Evolutionary conservation across 2,113 vertebrate species (phyloP), one percentile per base, ranked within the genome.

Genomic region (Scatophagus argus): DNA sequence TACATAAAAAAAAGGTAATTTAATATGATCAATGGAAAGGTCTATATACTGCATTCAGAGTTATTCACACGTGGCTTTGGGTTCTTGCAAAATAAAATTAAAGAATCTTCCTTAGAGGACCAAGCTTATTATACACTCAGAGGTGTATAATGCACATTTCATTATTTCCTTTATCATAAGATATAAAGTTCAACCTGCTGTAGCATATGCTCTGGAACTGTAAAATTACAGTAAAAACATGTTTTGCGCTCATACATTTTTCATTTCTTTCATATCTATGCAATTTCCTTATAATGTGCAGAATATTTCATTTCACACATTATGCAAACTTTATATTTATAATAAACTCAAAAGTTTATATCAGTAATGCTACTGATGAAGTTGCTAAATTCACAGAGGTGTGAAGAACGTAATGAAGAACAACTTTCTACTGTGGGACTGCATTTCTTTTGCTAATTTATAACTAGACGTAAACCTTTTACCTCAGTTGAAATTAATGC

Each of bases 401-500:
- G 10, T 67, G 54, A 74, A 71, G 46, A 39, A 64, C 62, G 19
- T n/a, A 27, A 29, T 55, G 59, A 69, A 65, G 70, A 63, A 34
- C 14, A 52, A 41, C 56, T 31, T 47, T 61, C 23, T 17, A 4
- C 13, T 49, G 8, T 55, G 2, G 27, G n/a, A 32, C 67, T 65
- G 47, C 23, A 27, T 61, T 59, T 78, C 17, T 36, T 39, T 36
- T 78, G 32, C 46, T 78, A 59, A 75, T 60, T 65, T 36, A 19
- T 55, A 62, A 67, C 21, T 17, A 56, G 9, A 74, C 36, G 17
- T 47, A 14, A 75, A 71, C 47, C n/a, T 9, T 75, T 84, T 73
- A 87, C 83, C 68, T 84, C 44, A 74, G 25, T 72, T 72, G 34
- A 72, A 49, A 41, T 69, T 1, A 34, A 67, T 29, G 23, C 23